Evolutionary conservation across 2,888 invertebrate species (phyloP).

Genomic region (Theodoxus fluviatilis): DNA sequence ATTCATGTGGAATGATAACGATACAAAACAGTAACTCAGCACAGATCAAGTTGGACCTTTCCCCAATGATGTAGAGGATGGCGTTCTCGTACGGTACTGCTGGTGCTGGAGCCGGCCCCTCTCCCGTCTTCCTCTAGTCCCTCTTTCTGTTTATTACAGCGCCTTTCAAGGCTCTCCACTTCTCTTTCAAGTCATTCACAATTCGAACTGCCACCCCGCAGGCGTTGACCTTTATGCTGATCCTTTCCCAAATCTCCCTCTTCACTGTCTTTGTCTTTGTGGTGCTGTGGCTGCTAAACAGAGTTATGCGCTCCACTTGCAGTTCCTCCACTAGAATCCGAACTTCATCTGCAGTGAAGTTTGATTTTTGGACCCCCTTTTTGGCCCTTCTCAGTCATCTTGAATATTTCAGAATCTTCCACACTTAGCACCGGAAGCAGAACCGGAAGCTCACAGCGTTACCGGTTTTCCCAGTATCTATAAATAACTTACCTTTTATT

Average conservation of each 20-base stretch:
- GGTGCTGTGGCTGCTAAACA: constrained; percentile 23
- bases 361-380: constrained; percentile 23
- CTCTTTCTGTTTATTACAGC: constrained; percentile 24
- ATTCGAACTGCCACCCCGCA: constrained; percentile 23
- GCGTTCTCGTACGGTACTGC: constrained; percentile 18
- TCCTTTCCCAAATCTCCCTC: constrained; percentile 17
- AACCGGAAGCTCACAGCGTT: too few species aligned
- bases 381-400: constrained; percentile 20
- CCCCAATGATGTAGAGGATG: constrained; percentile 11
- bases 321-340: constrained; percentile 21
- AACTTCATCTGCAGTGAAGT: constrained; percentile 25
- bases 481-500: too few species aligned
- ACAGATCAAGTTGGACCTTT: constrained; percentile 13
- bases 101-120: constrained; percentile 19
- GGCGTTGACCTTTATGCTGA: constrained; percentile 22
- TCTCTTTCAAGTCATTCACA: constrained; percentile 22
- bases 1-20: constrained; percentile 16
- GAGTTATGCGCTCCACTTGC: constrained; percentile 18
- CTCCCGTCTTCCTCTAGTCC: constrained; percentile 23
- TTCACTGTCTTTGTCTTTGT: constrained; percentile 11
- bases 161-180: constrained; percentile 24
- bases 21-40: constrained; percentile 18
- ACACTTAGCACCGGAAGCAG: too few species aligned
- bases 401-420: constrained; percentile 25
- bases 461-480: too few species aligned